phyloP scores from a whole-genome alignment of 1,140 invertebrate species.

The Drosophila saltans region DNA sequence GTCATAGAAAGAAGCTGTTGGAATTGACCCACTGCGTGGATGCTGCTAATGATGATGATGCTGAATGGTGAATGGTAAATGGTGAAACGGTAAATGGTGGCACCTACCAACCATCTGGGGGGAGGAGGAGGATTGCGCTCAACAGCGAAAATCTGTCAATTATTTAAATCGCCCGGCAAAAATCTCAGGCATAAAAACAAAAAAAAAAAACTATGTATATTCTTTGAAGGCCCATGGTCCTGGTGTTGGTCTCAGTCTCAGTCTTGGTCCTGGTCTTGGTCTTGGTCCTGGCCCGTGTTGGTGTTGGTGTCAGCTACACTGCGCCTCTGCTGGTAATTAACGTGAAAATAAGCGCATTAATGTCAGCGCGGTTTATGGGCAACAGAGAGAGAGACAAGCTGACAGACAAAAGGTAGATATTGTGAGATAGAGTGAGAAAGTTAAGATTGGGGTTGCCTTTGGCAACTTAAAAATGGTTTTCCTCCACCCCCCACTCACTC shows the following conservation, averaged over 20 bases:
- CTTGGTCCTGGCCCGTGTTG: conserved; percentile 19
- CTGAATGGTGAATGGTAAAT: background rate
- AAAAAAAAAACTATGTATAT: conserved; percentile 5
- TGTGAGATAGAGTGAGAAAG: conserved; percentile 10
- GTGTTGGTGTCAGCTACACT: conserved; percentile 10
- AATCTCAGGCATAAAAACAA: conserved; percentile 47
- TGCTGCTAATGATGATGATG: conserved; percentile 1
- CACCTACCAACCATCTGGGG: conserved; percentile 20
- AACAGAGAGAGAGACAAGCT: conserved; percentile 1
- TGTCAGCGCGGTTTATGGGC: conserved; percentile 46
- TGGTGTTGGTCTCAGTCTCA: too few species aligned
- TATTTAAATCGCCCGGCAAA: conserved; percentile 74
- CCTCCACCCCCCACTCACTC: background rate
- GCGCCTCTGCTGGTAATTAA: conserved; percentile 71
- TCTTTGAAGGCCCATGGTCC: background rate
- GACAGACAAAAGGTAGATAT: conserved; percentile 1
- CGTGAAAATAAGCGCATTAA: conserved; percentile 75
- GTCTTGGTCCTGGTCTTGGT: too few species aligned
- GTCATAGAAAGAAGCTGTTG: background rate
- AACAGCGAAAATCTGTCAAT: conserved; percentile 74
- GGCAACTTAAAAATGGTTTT: conserved; percentile 16
- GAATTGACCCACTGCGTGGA: conserved; percentile 45
- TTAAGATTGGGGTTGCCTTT: background rate
- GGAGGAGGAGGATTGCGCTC: background rate
- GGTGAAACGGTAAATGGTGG: background rate